phyloP scores from a whole-genome alignment of 2,888 invertebrate genomes.

The Drosophila neotestacea region DNA sequence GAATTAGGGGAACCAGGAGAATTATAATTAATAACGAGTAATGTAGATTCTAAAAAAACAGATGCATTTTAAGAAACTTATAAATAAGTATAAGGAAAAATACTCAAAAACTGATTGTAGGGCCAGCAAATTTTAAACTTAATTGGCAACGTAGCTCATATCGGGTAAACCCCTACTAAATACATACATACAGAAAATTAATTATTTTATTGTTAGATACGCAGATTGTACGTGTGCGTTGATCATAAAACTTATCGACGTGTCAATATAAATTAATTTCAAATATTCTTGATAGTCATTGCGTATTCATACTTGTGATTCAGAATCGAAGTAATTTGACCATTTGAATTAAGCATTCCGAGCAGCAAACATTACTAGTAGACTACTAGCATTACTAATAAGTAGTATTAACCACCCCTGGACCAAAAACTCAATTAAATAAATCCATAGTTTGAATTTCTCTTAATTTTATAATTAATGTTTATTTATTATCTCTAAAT shows the following conservation, averaged over 20 bases:
- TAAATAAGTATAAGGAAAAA: no score
- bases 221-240: neutral
- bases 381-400: neutral
- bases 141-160: neutral
- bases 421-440: neutral
- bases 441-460: neutral
- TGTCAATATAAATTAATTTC: constrained; percentile 3
- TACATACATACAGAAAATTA: neutral
- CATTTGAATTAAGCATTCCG: neutral
- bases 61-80: no score
- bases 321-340: neutral
- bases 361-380: neutral
- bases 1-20: no score
- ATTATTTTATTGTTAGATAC: neutral
- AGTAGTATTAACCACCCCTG: neutral
- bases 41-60: no score
- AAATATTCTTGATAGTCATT: constrained; percentile 4
- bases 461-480: neutral
- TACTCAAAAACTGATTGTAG: neutral
- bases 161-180: neutral
- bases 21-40: no score
- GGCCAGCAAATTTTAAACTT: neutral
- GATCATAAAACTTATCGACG: constrained; percentile 8
- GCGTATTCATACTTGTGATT: constrained; percentile 4
- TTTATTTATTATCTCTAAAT: constrained; percentile 2